phyloP scores from a whole-genome alignment of 2,797 vertebrate species.

The Valencia hispanica region DNA sequence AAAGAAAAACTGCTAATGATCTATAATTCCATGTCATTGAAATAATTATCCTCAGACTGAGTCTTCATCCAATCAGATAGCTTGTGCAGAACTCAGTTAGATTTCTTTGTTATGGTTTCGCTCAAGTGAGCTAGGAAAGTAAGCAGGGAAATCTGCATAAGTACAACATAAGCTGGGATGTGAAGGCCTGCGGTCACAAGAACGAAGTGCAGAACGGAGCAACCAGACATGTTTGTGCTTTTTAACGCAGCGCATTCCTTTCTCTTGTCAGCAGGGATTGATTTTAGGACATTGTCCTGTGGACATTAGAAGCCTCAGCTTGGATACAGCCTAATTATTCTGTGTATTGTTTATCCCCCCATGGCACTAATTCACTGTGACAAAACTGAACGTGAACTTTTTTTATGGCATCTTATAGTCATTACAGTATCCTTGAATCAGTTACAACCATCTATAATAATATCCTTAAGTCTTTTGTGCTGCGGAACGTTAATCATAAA shows the following conservation, averaged over 20 bases:
- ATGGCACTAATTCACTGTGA: slow-evolving; percentile 63
- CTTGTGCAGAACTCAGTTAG: slow-evolving; percentile 33
- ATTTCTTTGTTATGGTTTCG: slow-evolving; percentile 60
- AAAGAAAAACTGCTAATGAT: slow-evolving; percentile 32
- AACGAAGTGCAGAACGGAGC: slow-evolving; percentile 50
- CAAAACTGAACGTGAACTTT: slow-evolving; percentile 57
- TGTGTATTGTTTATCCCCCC: slow-evolving; percentile 68
- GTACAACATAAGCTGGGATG: slow-evolving; percentile 64
- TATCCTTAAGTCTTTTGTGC: slow-evolving; percentile 74
- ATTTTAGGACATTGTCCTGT: slow-evolving; percentile 72
- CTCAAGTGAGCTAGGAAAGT: slow-evolving; percentile 64
- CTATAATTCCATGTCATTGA: slow-evolving; percentile 51
- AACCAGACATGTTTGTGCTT: slow-evolving; percentile 65
- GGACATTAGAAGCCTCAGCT: slow-evolving; percentile 72
- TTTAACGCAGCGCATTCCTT: slow-evolving; percentile 50
- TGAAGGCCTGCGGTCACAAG: slow-evolving; percentile 62
- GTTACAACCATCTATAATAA: slow-evolving; percentile 72
- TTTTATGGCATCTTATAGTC: slow-evolving; percentile 53
- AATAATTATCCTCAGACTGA: slow-evolving; percentile 31
- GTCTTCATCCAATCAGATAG: slow-evolving; percentile 37
- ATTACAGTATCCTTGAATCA: slow-evolving; percentile 67
- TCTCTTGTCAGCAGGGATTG: slow-evolving; percentile 68
- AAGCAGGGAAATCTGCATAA: slow-evolving; percentile 64
- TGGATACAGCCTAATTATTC: slow-evolving; percentile 70
- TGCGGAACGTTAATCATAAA: slow-evolving; percentile 68